phyloP scores from a whole-genome alignment of 2,888 invertebrate species.

The Anoplius nigerrimus region DNA sequence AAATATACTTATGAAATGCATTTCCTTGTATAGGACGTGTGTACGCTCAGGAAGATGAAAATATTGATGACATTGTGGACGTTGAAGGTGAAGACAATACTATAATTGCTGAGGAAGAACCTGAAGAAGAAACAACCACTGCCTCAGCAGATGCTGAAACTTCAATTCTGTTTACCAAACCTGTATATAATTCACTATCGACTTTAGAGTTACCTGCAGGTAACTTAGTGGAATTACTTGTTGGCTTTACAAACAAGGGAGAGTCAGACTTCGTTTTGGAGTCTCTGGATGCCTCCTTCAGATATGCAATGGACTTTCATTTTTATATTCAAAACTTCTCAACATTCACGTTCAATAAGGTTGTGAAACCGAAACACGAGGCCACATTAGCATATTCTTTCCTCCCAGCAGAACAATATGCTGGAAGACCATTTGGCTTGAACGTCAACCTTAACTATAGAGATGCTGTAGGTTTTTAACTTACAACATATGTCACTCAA shows the following conservation, averaged over 20 bases:
- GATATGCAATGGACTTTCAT: slow-evolving; percentile 98
- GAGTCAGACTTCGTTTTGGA: slow-evolving; percentile 93
- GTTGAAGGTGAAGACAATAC: slow-evolving; percentile 78
- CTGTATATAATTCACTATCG: slow-evolving; percentile 74
- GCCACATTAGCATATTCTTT: slow-evolving; percentile 97
- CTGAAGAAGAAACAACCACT: slow-evolving; percentile 81
- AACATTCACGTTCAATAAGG: slow-evolving; percentile 88
- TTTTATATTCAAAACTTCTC: slow-evolving; percentile 99
- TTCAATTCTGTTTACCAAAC: slow-evolving; percentile 91
- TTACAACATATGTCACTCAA: neutral
- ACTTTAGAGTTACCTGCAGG: slow-evolving; percentile 90
- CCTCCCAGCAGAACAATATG: slow-evolving; percentile 96
- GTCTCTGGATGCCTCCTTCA: slow-evolving; percentile 96
- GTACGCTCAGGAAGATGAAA: slow-evolving; percentile 78
- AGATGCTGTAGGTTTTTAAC: slow-evolving; percentile 77
- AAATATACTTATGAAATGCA: too few species aligned
- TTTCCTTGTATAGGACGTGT: slow-evolving; percentile 63
- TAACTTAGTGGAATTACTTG: slow-evolving; percentile 93
- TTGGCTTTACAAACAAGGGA: slow-evolving; percentile 97
- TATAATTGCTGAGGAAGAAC: slow-evolving; percentile 74
- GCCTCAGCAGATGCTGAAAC: slow-evolving; percentile 95
- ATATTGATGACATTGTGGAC: slow-evolving; percentile 77
- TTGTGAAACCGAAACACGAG: slow-evolving; percentile 93
- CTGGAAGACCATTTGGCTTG: slow-evolving; percentile 96
- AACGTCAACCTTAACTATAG: slow-evolving; percentile 94